These are phyloP conservation scores for Anoplophora glabripennis DNA, from an alignment of 1,140 invertebrate species.

Conservation along the genomic window DNA sequence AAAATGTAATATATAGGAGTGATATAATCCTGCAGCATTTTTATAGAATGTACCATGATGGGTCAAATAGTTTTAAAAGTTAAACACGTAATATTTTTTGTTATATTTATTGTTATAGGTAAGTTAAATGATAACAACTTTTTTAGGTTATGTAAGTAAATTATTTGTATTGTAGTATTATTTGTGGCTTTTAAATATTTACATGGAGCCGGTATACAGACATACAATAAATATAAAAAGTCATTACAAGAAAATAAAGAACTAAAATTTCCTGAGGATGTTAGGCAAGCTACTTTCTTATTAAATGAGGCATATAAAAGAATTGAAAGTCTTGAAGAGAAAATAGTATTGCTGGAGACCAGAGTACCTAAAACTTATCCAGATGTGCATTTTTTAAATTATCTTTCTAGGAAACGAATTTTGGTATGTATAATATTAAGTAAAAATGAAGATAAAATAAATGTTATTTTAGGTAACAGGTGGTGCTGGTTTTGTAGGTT, in stretches of 20 bases:
- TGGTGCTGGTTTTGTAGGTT: slow-evolving; percentile 98
- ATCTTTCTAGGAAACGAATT: slow-evolving; percentile 86
- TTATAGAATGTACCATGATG: background rate
- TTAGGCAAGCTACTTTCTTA: slow-evolving; percentile 30
- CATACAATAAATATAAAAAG: background rate
- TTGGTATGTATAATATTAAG: slow-evolving; percentile 58
- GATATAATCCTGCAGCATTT: background rate
- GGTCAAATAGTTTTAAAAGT: slow-evolving; percentile 29
- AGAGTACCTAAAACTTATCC: slow-evolving; percentile 80
- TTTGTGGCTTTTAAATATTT: background rate
- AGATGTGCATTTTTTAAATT: slow-evolving; percentile 86
- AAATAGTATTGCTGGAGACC: slow-evolving; percentile 67
- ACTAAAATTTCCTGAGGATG: slow-evolving; percentile 30
- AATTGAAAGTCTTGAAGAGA: slow-evolving; percentile 68
- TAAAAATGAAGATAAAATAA: background rate
- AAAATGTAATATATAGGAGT: too few relatives aligned
- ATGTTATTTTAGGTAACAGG: slow-evolving; percentile 75
- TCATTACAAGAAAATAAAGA: slow-evolving; percentile 2
- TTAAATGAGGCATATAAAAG: slow-evolving; percentile 37
- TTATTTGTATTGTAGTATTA: slow-evolving; percentile 6
- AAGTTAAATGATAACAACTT: slow-evolving; percentile 28
- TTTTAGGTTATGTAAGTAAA: background rate
- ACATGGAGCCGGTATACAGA: background rate
- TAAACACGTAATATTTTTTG: slow-evolving; percentile 48
- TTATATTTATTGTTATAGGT: slow-evolving; percentile 47